These are phyloP conservation scores for Arrhamphus sclerolepis DNA, from an alignment of 2,797 vertebrate species.

Conservation along the genomic window DNA sequence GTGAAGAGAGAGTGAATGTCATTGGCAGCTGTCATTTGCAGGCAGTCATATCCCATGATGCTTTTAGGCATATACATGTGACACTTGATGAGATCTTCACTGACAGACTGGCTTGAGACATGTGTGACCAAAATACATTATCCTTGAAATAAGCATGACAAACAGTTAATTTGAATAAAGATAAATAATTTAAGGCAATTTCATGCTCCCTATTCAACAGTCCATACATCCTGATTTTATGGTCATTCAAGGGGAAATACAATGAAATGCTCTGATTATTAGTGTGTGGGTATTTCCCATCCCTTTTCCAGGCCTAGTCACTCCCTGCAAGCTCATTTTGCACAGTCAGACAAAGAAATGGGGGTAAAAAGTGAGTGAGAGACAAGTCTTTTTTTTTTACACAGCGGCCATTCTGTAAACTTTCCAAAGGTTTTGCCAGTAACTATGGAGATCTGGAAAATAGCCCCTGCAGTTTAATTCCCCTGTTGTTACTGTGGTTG, in stretches of 20 bases:
- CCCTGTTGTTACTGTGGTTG: conserved; percentile 55
- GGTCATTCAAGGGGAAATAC: not conserved
- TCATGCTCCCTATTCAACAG: conserved; percentile 6
- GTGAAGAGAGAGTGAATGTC: conserved; percentile 4
- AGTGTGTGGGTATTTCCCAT: conserved; percentile 24
- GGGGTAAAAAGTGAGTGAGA: conserved; percentile 20
- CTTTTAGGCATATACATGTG: conserved; percentile 62
- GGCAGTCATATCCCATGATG: conserved; percentile 25
- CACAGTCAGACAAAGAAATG: conserved; percentile 50
- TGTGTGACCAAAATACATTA: conserved; percentile 17
- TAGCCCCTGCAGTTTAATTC: conserved; percentile 62
- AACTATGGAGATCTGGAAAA: conserved; percentile 74
- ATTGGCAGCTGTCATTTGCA: conserved; percentile 59
- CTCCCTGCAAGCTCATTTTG: conserved; percentile 21
- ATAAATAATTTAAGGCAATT: conserved; percentile 9
- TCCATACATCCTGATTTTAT: conserved; percentile 1
- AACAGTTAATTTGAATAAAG: conserved; percentile 8
- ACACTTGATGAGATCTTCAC: conserved; percentile 53
- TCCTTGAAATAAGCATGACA: conserved; percentile 39
- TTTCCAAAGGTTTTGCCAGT: conserved; percentile 73
- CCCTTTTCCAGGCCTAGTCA: conserved; percentile 34
- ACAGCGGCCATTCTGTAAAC: conserved; percentile 64
- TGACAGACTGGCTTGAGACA: conserved; percentile 45
- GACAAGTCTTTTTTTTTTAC: conserved; percentile 63
- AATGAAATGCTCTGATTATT: conserved; percentile 6